These are phyloP conservation scores for Drosophila anceps DNA, from an alignment of 2,888 invertebrate species.

Conservation along the genomic window DNA sequence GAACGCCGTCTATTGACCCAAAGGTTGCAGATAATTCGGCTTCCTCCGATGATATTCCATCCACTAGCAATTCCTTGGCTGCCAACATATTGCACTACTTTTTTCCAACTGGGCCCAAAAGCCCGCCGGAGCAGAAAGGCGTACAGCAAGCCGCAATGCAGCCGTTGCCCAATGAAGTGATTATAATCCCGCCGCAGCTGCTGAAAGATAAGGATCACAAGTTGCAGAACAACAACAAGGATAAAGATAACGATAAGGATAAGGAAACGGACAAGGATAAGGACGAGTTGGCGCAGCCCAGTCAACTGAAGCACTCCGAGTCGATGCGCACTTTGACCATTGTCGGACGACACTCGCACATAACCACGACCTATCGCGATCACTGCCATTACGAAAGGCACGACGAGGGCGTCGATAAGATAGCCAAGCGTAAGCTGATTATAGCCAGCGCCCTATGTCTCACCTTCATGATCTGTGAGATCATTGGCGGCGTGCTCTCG, in stretches of 20 bases:
- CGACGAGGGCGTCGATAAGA: slow-evolving; percentile 37
- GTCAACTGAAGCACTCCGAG: slow-evolving; percentile 30
- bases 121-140: not conserved
- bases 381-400: slow-evolving; percentile 53
- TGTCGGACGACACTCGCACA: slow-evolving; percentile 43
- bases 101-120: not conserved
- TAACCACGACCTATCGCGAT: slow-evolving; percentile 41
- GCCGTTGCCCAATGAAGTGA: not conserved
- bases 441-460: slow-evolving; percentile 59
- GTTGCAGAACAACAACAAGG: not conserved
- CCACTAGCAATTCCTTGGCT: not conserved
- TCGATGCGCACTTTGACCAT: slow-evolving; percentile 59
- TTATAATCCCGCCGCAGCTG: not conserved
- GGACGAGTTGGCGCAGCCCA: not conserved
- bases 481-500: slow-evolving; percentile 59
- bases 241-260: not conserved
- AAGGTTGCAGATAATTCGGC: no score
- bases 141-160: not conserved
- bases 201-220: not conserved
- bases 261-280: not conserved
- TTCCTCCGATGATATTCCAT: no score
- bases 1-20: not conserved
- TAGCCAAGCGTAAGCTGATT: slow-evolving; percentile 54
- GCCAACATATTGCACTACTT: not conserved
- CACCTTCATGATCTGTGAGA: slow-evolving; percentile 57